Base-by-base conservation (phyloP, 2,113 vertebrate genomes). In the Osmerus mordax region DNA sequence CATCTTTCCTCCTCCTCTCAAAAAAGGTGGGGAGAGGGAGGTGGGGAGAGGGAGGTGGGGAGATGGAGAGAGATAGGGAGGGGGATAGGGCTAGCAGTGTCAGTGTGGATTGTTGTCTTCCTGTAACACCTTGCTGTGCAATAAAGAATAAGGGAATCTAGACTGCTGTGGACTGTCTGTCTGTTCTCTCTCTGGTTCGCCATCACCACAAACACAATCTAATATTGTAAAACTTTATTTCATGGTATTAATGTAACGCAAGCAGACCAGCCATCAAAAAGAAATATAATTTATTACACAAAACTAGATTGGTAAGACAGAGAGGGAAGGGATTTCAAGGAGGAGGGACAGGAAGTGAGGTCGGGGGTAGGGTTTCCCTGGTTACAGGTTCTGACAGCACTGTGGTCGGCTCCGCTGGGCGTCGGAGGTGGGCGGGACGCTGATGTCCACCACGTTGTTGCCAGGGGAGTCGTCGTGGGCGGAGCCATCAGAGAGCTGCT, bases 351-450 rank as follows among this genome's bases (percentile, higher is more conserved):
- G 25, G 25, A 28, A 28, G 25, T 28, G 25, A 28, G 25, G 25
- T 28, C 25, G 81, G 72, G 73, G 68, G 61, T 78, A 62, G 78
- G 66, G 77, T 82, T 80, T 78, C 69, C 67, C 78, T 81, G 89
- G 91, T 96, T 96, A 99, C 96, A 98, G 96, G 88, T 95, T 98
- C 93, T 98, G 97, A 91, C 97, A 99, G 92, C 97, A 99, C 92
- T 98, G 96, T 79, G 98, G 94, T 92, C 96, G 97, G 93, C 81
- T 95, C 84, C 95, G 93, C 90, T 95, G 96, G 89, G 97, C 96
- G 0, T 99, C 97, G 4, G 94, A 97, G 85, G 97, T 99, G 65
- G 97, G 97, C 0, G 97, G 97, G 63, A 99, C 97, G 0, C 95
- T 99, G 93, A 99, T 99, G 89, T 98, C 97, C 21, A 99, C 97